Percentiles rank a stretch among this genome's conserved stretches.
These are phyloP conservation scores for Nemurella pictetii DNA, from an alignment of 2,888 invertebrate genomes.

Conservation along the genomic window DNA sequence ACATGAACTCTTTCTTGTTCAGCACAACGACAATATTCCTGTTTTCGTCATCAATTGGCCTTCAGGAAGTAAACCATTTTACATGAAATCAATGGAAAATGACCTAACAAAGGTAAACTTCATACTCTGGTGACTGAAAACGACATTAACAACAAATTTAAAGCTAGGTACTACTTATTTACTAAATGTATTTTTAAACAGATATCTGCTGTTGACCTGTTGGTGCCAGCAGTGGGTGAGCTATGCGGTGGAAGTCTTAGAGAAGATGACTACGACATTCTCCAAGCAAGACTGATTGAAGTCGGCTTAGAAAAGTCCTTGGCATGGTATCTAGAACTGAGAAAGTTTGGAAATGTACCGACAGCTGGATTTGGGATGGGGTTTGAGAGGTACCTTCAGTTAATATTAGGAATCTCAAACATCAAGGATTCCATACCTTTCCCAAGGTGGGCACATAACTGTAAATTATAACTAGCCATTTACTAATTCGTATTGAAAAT, in stretches of 20 bases:
- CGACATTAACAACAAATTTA: too few relatives aligned
- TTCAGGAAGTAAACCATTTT: conserved; percentile 87
- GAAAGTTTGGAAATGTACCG: conserved; percentile 85
- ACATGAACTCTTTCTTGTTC: conserved; percentile 84
- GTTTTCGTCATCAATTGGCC: conserved; percentile 93
- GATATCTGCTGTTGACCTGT: conserved; percentile 83
- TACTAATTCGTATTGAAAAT: not conserved
- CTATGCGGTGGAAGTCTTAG: conserved; percentile 93
- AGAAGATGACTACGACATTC: conserved; percentile 71
- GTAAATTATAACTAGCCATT: conserved; percentile 52
- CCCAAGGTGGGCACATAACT: conserved; percentile 91
- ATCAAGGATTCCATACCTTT: conserved; percentile 95
- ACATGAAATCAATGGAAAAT: conserved; percentile 73
- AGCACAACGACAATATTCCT: conserved; percentile 71
- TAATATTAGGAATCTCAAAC: conserved; percentile 77
- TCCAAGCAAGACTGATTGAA: conserved; percentile 60
- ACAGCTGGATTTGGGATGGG: conserved; percentile 97
- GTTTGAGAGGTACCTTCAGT: conserved; percentile 87
- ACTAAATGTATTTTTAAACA: conserved; percentile 48
- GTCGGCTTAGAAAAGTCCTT: conserved; percentile 57
- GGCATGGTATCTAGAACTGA: conserved; percentile 86
- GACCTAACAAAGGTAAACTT: conserved; percentile 63
- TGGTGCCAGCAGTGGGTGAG: conserved; percentile 90
- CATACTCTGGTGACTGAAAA: too few relatives aligned
- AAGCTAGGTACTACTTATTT: too few relatives aligned